Evolutionary conservation across 2,888 invertebrate genomes (phyloP).

Genomic region (Parochlus steinenii): DNA sequence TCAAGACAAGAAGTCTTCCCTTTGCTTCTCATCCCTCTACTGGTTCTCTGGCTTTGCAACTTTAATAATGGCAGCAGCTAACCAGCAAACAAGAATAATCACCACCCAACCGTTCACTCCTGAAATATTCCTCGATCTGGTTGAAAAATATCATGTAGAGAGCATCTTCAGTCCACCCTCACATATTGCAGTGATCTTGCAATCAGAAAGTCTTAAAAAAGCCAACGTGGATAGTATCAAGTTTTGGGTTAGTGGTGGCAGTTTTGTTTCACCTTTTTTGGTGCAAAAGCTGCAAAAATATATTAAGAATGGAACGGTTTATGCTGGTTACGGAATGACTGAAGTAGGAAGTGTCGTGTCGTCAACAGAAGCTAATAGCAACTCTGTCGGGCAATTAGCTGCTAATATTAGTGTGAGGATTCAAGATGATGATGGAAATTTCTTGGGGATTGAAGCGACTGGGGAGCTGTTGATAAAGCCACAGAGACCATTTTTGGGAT

Average conservation of each 20-base stretch:
- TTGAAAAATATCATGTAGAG: neutral
- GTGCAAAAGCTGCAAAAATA: neutral
- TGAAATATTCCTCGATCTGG: constrained; percentile 1
- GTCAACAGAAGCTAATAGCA: too few relatives aligned
- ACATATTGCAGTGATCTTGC: neutral
- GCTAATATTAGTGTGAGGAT: constrained; percentile 1
- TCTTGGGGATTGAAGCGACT: neutral
- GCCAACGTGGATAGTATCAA: neutral
- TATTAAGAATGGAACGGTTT: neutral
- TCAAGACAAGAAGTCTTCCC: too few relatives aligned
- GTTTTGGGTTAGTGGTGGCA: neutral
- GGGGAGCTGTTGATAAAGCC: constrained; percentile 5
- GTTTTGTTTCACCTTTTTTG: neutral
- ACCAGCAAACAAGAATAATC: neutral
- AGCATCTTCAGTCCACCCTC: neutral
- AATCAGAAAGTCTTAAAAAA: neutral
- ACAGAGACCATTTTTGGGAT: constrained; percentile 3
- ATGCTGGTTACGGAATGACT: constrained; percentile 6
- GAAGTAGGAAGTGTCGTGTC: neutral
- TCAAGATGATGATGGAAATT: neutral
- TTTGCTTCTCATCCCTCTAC: neutral
- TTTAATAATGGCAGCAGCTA: neutral
- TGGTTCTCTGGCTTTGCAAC: constrained; percentile 6
- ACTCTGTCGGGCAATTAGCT: neutral
- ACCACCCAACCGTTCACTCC: neutral